A percentile compares a stretch with the other conserved stretches of the same genome.
Conservation (phyloP, 2,113 vertebrate species). For the Galemys pyrenaicus region DNA sequence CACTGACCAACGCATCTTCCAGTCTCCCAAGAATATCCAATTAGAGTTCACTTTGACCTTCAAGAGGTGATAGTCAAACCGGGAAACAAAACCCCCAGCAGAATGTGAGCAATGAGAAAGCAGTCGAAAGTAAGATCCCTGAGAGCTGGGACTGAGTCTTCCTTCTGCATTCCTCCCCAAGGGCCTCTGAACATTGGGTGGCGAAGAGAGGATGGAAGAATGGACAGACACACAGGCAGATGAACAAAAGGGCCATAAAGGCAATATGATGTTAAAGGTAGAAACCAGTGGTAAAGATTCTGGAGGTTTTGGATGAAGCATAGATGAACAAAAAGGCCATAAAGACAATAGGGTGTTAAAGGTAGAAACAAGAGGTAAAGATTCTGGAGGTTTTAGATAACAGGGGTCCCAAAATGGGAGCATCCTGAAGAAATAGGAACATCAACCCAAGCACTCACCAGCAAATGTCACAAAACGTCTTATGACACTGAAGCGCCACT, state of each 20-base stretch:
- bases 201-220: not conserved
- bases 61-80: not conserved
- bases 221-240: not conserved
- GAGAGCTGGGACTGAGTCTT: not conserved
- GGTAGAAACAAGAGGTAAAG: not conserved
- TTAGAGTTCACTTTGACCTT: not conserved
- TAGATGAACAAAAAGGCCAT: not conserved
- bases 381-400: not conserved
- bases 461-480: not conserved
- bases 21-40: not conserved
- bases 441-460: not conserved
- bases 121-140: not conserved
- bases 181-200: not conserved
- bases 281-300: not conserved
- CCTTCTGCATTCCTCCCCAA: not conserved
- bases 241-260: not conserved
- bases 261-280: not conserved
- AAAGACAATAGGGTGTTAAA: not conserved
- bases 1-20: not conserved
- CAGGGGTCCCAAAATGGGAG: not conserved
- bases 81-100: not conserved
- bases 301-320: not conserved
- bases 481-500: not conserved
- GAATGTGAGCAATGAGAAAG: not conserved
- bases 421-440: not conserved